phyloP scores from a whole-genome alignment of 2,113 vertebrate species.

The Phocoena sinus region DNA sequence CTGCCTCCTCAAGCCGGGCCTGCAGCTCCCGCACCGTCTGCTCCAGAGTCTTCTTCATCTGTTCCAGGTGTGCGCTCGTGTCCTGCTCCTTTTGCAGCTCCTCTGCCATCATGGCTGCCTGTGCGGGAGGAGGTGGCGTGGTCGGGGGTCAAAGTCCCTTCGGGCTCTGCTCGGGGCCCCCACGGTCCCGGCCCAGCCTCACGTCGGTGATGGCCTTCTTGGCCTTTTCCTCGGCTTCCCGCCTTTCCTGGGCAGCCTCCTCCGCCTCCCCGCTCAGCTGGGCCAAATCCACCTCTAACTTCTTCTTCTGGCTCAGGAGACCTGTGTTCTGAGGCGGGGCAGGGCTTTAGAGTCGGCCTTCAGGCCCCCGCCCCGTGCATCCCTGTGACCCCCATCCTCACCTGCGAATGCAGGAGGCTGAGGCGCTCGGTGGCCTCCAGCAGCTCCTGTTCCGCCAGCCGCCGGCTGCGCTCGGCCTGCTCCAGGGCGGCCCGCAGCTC shows the following conservation, averaged over 20 bases:
- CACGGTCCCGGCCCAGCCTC: conserved; percentile 60
- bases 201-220: conserved; percentile 95
- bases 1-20: conserved; percentile 91
- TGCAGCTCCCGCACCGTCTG: conserved; percentile 95
- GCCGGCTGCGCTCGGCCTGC: conserved; percentile 89
- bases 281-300: conserved; percentile 89
- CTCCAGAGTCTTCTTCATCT: conserved; percentile 98
- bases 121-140: neutral
- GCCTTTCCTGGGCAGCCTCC: conserved; percentile 89
- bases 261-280: conserved; percentile 89
- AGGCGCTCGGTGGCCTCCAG: conserved; percentile 90
- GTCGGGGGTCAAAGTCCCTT: neutral
- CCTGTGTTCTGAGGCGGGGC: conserved; percentile 85
- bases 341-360: neutral
- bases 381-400: neutral
- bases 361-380: fast-evolving
- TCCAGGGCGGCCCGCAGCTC: conserved; percentile 88
- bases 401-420: conserved; percentile 93
- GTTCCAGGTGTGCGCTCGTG: conserved; percentile 89
- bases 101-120: conserved; percentile 98
- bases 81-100: conserved; percentile 98
- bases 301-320: conserved; percentile 95
- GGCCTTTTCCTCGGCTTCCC: conserved; percentile 93
- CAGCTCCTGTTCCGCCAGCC: conserved; percentile 93
- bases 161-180: neutral